Evolutionary conservation across 2,888 invertebrate genomes (phyloP).

Genomic region (Latrodectus hesperus): DNA sequence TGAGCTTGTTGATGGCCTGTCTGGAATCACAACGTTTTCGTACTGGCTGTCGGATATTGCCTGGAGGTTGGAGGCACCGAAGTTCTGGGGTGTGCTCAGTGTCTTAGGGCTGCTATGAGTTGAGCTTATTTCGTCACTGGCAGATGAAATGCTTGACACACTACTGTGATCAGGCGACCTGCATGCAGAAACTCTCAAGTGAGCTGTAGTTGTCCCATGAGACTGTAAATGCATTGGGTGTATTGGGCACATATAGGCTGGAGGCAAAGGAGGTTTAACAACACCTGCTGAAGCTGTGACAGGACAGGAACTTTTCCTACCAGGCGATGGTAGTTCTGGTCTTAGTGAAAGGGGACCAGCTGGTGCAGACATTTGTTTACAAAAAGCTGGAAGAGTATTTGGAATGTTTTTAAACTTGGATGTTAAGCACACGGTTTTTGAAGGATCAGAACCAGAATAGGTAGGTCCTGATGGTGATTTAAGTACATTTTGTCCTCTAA

Average conservation of each 20-base stretch:
- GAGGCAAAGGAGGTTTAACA: slow-evolving; percentile 31
- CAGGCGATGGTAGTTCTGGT: slow-evolving; percentile 58
- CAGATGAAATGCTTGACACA: slow-evolving; percentile 55
- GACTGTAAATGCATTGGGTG: slow-evolving; percentile 15
- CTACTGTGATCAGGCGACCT: slow-evolving; percentile 60
- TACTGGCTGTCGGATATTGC: slow-evolving; percentile 69
- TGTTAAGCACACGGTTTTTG: slow-evolving; percentile 17
- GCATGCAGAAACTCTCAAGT: slow-evolving; percentile 30
- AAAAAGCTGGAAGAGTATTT: slow-evolving; percentile 52
- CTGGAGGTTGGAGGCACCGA: not conserved
- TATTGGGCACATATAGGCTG: slow-evolving; percentile 18
- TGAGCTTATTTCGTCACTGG: slow-evolving; percentile 62
- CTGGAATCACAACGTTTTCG: slow-evolving; percentile 68
- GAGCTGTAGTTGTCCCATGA: slow-evolving; percentile 32
- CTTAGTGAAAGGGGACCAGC: slow-evolving; percentile 42
- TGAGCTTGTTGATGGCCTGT: slow-evolving; percentile 54
- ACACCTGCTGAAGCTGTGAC: slow-evolving; percentile 57
- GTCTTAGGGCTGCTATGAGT: slow-evolving; percentile 58
- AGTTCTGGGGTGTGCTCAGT: slow-evolving; percentile 18
- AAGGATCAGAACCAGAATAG: slow-evolving; percentile 6
- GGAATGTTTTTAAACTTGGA: slow-evolving; percentile 55
- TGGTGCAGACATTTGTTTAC: slow-evolving; percentile 67
- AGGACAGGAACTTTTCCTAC: slow-evolving; percentile 66
- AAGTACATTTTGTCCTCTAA: slow-evolving; percentile 4
- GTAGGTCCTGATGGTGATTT: slow-evolving; percentile 11